These are phyloP conservation scores for Mythimna albipuncta DNA, from an alignment of 2,888 invertebrate species.

Conservation along the genomic window DNA sequence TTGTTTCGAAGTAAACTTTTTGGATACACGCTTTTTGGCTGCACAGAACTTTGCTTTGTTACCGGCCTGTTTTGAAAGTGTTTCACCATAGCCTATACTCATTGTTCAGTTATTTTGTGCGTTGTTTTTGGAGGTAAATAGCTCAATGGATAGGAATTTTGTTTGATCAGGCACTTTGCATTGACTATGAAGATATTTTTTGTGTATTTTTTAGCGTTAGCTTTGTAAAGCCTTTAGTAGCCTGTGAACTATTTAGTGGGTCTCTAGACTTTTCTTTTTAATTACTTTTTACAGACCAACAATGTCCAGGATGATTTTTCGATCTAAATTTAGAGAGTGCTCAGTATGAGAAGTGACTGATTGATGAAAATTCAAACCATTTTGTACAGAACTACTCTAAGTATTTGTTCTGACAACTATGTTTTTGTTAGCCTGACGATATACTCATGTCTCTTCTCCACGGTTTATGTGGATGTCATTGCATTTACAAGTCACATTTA, in stretches of 20 bases:
- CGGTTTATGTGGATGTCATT: neutral
- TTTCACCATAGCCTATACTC: slow-evolving; percentile 50
- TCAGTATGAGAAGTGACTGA: neutral
- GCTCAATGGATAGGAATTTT: slow-evolving; percentile 12
- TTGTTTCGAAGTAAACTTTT: slow-evolving; percentile 85
- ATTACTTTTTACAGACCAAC: neutral
- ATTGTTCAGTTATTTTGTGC: slow-evolving; percentile 44
- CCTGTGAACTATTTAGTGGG: neutral
- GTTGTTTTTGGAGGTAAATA: slow-evolving; percentile 28
- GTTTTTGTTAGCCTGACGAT: neutral
- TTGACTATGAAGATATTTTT: slow-evolving; percentile 13
- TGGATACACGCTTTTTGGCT: slow-evolving; percentile 71
- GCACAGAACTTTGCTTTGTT: slow-evolving; percentile 68
- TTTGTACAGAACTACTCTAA: neutral
- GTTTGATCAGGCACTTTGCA: slow-evolving; percentile 29
- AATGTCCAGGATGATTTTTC: neutral
- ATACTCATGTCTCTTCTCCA: neutral
- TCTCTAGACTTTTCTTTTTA: neutral
- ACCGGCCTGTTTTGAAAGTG: slow-evolving; percentile 54
- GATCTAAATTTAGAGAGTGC: neutral
- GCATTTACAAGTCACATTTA: neutral
- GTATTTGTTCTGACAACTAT: neutral
- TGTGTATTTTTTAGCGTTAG: slow-evolving; percentile 8
- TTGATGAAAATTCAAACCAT: neutral
- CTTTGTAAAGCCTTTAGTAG: slow-evolving; percentile 10